Conservation (phyloP, 2,113 vertebrate species). For the Ailuropoda melanoleuca region DNA sequence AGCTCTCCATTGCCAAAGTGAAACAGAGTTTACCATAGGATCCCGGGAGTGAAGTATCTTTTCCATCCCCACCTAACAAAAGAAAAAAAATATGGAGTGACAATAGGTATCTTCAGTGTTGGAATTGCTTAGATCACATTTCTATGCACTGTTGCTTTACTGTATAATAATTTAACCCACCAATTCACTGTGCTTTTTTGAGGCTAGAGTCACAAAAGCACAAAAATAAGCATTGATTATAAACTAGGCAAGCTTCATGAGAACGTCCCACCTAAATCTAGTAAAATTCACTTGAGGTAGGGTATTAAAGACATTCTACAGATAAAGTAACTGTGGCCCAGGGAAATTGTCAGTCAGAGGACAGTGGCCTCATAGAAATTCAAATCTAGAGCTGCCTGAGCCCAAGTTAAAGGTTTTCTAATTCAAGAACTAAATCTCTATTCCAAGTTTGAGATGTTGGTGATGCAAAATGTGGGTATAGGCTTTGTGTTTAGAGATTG, state of each 20-base stretch:
- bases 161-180: slow-evolving; percentile 13
- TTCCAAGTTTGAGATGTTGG: not conserved
- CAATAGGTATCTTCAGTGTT: not conserved
- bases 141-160: not conserved
- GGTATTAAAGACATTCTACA: not conserved
- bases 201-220: not conserved
- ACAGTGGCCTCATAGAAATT: not conserved
- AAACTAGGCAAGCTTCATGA: not conserved
- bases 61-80: not conserved
- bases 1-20: not conserved
- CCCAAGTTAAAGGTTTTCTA: not conserved
- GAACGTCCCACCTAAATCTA: not conserved
- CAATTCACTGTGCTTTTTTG: not conserved
- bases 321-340: not conserved
- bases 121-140: not conserved
- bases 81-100: no score
- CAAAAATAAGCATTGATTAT: not conserved
- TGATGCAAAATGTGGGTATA: not conserved
- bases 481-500: not conserved
- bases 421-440: not conserved
- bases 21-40: not conserved
- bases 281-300: not conserved
- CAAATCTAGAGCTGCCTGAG: not conserved
- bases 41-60: not conserved
- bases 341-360: not conserved